A percentile compares a stretch with the other conserved stretches of the same genome.
Conservation (phyloP, 2,797 vertebrate genomes). For the Onychomys arenicola region DNA sequence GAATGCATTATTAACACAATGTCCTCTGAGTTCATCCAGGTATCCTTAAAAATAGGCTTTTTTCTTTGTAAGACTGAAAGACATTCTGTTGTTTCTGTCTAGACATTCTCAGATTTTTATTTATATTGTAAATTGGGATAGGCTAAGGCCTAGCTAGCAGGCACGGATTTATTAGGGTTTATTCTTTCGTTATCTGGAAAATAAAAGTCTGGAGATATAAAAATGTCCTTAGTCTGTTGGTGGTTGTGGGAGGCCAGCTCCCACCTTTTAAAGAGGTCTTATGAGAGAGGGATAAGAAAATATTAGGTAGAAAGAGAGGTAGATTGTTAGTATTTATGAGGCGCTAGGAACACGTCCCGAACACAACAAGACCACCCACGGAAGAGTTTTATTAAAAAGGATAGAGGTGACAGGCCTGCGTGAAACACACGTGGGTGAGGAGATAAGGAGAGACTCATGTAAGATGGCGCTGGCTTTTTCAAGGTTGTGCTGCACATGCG, state of each 20-base stretch:
- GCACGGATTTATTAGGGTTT: neutral
- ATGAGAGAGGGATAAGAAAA: too few relatives aligned
- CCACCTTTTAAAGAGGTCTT: too few relatives aligned
- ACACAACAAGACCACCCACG: too few relatives aligned
- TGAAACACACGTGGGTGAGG: too few relatives aligned
- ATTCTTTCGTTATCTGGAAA: neutral
- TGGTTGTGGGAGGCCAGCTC: neutral
- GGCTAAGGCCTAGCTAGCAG: neutral
- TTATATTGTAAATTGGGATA: neutral
- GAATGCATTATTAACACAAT: neutral
- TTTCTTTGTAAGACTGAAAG: neutral
- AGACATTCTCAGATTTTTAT: neutral
- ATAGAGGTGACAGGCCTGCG: too few relatives aligned
- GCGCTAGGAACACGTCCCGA: too few relatives aligned
- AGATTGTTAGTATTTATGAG: too few relatives aligned
- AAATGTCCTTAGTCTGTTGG: neutral
- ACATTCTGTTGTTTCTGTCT: neutral
- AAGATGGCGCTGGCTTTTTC: too few relatives aligned
- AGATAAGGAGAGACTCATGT: too few relatives aligned
- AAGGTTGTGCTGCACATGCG: too few relatives aligned
- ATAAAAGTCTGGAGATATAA: neutral
- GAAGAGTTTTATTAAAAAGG: too few relatives aligned
- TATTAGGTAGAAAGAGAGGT: too few relatives aligned
- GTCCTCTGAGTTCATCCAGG: neutral
- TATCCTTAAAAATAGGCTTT: neutral